Conservation (phyloP, 2,888 invertebrate species). For the Ommatoiulus sabulosus region DNA sequence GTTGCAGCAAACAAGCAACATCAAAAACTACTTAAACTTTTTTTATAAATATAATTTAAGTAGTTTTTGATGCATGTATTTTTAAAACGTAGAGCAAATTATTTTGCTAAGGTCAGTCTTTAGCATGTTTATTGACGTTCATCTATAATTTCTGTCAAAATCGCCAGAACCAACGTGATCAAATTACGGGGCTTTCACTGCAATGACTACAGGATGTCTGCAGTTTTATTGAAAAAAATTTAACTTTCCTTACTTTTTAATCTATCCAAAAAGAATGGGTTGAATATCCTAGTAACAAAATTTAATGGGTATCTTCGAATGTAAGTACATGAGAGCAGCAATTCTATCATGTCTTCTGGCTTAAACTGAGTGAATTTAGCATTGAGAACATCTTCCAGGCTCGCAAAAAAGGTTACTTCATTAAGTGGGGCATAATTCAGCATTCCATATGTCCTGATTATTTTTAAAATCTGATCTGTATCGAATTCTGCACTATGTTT, state of each 20-base stretch:
- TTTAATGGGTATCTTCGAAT: conserved; percentile 74
- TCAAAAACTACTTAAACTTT: too few relatives aligned
- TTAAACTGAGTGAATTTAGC: conserved; percentile 73
- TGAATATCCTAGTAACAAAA: conserved; percentile 74
- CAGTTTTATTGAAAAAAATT: background rate
- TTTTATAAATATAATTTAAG: too few relatives aligned
- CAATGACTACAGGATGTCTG: too few relatives aligned
- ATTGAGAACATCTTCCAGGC: conserved; percentile 71
- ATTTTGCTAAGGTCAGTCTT: too few relatives aligned
- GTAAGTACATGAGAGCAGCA: conserved; percentile 76
- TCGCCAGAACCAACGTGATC: too few relatives aligned
- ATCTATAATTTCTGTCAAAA: too few relatives aligned
- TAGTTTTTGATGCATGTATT: too few relatives aligned
- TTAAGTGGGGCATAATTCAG: conserved; percentile 73
- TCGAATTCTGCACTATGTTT: conserved; percentile 70
- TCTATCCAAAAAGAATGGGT: conserved; percentile 74
- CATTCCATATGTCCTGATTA: conserved; percentile 75
- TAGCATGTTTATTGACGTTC: too few relatives aligned
- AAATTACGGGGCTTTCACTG: too few relatives aligned
- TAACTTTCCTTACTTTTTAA: conserved; percentile 68
- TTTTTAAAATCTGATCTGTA: conserved; percentile 72
- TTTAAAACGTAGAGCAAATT: too few relatives aligned
- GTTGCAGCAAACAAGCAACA: too few relatives aligned
- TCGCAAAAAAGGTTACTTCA: conserved; percentile 72
- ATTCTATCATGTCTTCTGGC: conserved; percentile 73